Base-by-base conservation (phyloP, 2,888 invertebrate species). In the Opisthograptis luteolata region DNA sequence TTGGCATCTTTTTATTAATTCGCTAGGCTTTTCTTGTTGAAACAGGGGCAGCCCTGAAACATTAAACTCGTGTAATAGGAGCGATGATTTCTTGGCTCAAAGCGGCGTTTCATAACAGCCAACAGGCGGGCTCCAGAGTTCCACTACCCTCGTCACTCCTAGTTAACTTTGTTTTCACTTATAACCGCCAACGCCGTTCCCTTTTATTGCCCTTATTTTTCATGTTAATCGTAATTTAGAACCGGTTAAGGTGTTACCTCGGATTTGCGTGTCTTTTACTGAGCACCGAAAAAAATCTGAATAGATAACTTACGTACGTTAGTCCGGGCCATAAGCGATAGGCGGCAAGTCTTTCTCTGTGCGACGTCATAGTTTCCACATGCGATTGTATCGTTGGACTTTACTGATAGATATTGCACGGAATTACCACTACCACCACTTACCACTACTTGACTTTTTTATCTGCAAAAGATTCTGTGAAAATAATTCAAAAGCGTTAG, bases 61-160 rank as follows among this genome's bases (percentile, higher is more conserved):
- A 56, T 62, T 62, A 68, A 49, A 62, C 59, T 60, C 44, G 63
- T 65, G 70, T 83, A 83, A 86, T 82, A 65, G 72, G 63, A 65
- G 77, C 76, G 83, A 85, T 85, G 86, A 88, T 86, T 83, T 84
- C 82, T 79, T 77, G 76, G 76, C 81, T 79, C 72, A 76, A 76
- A 80, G 72, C 76, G 73, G 68, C 73, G 76, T 76, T 75, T 80
- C 81, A 84, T 80, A 81, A 82, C 77, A 76, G 73, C 70, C 30
- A 7, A 34, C 41, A 25, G n/a, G n/a, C n/a, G n/a, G n/a, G 19
- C 25, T 14, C 13, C 35, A 66, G 73, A 73, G 64, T 76, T 70
- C 61, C 67, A 66, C 75, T 69, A 76, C 81, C 81, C 81, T 80
- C 81, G 79, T 81, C 82, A 79, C 73, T 73, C 63, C 59, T 68